Base-by-base conservation (phyloP, 1,140 invertebrate genomes). In the Drosophila suzukii region DNA sequence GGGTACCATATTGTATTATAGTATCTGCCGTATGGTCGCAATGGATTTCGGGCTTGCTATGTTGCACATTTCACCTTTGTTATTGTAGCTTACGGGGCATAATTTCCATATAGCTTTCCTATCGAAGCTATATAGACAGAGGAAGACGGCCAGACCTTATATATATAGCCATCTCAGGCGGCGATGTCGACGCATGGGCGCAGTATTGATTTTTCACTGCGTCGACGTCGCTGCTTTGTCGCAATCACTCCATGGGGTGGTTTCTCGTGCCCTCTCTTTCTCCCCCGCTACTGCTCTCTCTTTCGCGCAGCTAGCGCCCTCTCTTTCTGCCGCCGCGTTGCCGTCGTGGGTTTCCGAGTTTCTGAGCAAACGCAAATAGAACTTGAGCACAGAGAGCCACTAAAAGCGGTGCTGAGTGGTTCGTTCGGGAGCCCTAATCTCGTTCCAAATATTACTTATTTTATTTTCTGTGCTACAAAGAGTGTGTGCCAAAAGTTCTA, bases 171-270 rank as follows among this genome's bases (percentile, higher is more conserved):
- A 27, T 75, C 46, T 73, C 70, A 70, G 44, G 60, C 67, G 59
- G 57, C 77, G 61, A 79, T 63, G 68, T 89, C 76, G 89, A 91
- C 89, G 89, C 89, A 91, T 91, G 86, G 81, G 84, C 84, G 84
- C 89, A 90, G 85, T 91, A 91, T 91, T 91, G 89, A 91, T 91
- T 91, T 91, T 91, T 91, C 76, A 75, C 78, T 86, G 82, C 78
- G 82, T 86, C 82, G 82, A 78, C 82, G 82, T 81, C 78, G 77
- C 72, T 78, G 85, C 62, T 51, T 67, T 67, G 63, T 67, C 65
- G 65, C 61, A 68, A 68, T 78, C 89, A 89, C 82, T 91, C 89
- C 78, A 70, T 91, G 89, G 88, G 88, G 89, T 91, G 83, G 89
- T 85, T 89, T 79, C 74, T 63, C 71, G 65, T 78, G 61, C 61